Evolutionary conservation across 2,797 vertebrate genomes (phyloP).

Genomic region (Coluber constrictor): DNA sequence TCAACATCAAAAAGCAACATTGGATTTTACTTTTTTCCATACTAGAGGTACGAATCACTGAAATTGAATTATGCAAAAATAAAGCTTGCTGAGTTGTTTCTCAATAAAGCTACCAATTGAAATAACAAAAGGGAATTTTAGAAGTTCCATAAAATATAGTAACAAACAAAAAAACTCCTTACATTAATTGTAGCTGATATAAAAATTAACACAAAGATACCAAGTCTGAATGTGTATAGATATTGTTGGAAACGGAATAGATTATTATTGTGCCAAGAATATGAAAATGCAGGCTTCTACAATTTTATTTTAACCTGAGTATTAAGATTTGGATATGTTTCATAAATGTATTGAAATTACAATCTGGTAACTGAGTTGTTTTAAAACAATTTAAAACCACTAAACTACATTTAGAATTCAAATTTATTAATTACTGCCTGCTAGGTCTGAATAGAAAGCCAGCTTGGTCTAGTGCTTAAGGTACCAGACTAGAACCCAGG

Average conservation of each 20-base stretch:
- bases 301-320: neutral
- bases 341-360: neutral
- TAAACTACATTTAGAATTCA: neutral
- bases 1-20: neutral
- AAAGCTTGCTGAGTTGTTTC: neutral
- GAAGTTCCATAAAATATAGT: neutral
- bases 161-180: neutral
- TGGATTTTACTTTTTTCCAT: neutral
- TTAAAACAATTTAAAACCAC: neutral
- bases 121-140: neutral
- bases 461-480: neutral
- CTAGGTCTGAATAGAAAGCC: neutral
- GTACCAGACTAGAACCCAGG: neutral
- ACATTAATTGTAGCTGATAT: neutral
- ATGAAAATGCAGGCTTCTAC: neutral
- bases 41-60: neutral
- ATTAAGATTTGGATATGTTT: neutral
- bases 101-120: neutral
- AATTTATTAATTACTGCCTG: neutral
- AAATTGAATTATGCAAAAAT: neutral
- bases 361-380: neutral
- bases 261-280: neutral
- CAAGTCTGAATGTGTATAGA: neutral
- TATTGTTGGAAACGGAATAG: neutral
- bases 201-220: neutral